A percentile compares a stretch with the other conserved stretches of the same genome.
These are phyloP conservation scores for Monochamus alternatus DNA, from an alignment of 2,888 invertebrate species.

Conservation along the genomic window DNA sequence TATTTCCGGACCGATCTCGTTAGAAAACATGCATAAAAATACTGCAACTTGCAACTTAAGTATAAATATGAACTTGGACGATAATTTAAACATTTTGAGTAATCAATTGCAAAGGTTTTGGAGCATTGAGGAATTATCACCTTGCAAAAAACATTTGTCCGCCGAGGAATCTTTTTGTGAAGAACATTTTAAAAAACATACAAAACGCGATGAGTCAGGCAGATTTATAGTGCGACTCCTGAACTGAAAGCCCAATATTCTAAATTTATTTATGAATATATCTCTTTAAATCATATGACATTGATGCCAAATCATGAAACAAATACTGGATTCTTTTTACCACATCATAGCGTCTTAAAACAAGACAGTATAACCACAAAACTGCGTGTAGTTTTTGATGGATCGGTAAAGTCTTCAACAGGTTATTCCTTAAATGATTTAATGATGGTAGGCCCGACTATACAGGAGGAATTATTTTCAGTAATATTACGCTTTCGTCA, in stretches of 20 bases:
- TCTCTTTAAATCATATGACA: not conserved
- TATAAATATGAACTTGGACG: not conserved
- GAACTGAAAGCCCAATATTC: not conserved
- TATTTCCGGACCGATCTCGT: not conserved
- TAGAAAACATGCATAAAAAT: not conserved
- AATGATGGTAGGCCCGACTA: not conserved
- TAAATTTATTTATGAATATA: constrained; percentile 3
- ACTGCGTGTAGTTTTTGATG: not conserved
- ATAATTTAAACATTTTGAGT: not conserved
- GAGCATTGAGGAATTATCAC: not conserved
- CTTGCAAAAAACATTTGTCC: constrained; percentile 4
- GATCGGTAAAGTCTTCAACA: not conserved
- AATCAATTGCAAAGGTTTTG: constrained; percentile 6
- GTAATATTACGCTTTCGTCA: not conserved
- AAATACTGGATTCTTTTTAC: constrained; percentile 6
- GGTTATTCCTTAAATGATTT: not conserved
- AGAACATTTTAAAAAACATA: constrained; percentile 8
- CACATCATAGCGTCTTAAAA: not conserved
- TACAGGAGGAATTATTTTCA: not conserved
- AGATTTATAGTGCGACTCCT: constrained; percentile 1
- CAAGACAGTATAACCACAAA: constrained; percentile 3
- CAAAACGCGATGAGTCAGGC: not conserved
- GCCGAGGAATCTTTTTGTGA: constrained; percentile 8
- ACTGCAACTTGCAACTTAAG: not conserved
- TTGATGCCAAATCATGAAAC: not conserved